phyloP scores from a whole-genome alignment of 2,888 invertebrate species.

The Argyresthia albistria region DNA sequence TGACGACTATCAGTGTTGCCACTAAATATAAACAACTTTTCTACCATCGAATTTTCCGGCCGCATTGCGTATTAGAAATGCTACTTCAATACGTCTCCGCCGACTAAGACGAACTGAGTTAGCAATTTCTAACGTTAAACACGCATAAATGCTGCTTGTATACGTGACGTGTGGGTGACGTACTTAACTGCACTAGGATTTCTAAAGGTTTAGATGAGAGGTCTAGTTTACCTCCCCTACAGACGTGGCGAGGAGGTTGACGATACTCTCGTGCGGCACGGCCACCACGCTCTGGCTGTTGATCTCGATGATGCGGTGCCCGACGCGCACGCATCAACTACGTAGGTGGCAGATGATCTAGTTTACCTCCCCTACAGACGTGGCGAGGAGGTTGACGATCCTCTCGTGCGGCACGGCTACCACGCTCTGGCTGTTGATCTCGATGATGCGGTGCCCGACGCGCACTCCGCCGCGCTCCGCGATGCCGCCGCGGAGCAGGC shows the following conservation, averaged over 20 bases:
- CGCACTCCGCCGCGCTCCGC: slow-evolving; percentile 99
- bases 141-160: too few relatives aligned
- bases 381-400: slow-evolving; percentile 98
- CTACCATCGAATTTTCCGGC: too few relatives aligned
- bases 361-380: slow-evolving; percentile 97
- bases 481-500: slow-evolving; percentile 96
- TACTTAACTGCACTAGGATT: too few relatives aligned
- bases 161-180: too few relatives aligned
- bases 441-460: slow-evolving; percentile 99
- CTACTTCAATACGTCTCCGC: too few relatives aligned
- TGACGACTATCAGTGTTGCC: too few relatives aligned
- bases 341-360: not conserved
- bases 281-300: slow-evolving; percentile 99
- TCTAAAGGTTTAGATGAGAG: not conserved
- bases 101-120: too few relatives aligned
- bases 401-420: slow-evolving; percentile 99
- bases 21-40: too few relatives aligned
- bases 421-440: slow-evolving; percentile 99
- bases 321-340: slow-evolving; percentile 86
- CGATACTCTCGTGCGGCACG: slow-evolving; percentile 99
- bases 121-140: too few relatives aligned
- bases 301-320: slow-evolving; percentile 99
- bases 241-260: slow-evolving; percentile 98
- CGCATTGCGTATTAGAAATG: too few relatives aligned
- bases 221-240: slow-evolving; percentile 90